Evolutionary conservation across 2,113 vertebrate species (phyloP), one percentile per base, ranked within the genome.

Genomic region (Poecilia latipinna): DNA sequence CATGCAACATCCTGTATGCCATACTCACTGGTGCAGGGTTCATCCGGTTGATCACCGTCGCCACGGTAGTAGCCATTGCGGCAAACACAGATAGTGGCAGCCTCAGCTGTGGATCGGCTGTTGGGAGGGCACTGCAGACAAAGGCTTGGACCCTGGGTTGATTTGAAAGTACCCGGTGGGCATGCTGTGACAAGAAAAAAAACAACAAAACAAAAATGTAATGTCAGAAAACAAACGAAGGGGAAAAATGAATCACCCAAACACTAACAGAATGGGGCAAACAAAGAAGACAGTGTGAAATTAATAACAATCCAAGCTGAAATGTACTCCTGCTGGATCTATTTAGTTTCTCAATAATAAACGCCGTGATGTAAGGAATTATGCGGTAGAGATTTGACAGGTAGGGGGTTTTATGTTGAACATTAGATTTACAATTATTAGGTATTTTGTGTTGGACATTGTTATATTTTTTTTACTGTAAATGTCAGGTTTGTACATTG

Each of bases 1-100:
- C 12, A 29, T 66, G 42, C 29, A 22, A 28, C 71, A 61, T 70
- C 33, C 28, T 78, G 48, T 54, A 19, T 0, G 1, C 61, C 19
- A n/a, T 33, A 97, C 98, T 99, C 91, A 99, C 98, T 99, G 72
- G 98, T 99, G 88, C 98, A 99, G 61, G 97, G 95, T 35, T 96
- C 94, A 35, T 98, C 94, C 0, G 97, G 96, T 0, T 91, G 96
- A 86, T 98, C 98, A 22, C 93, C 94, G 35, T 98, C 97, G 0
- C 96, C 97, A 1, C 98, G 93, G 89, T 99, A 98, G 89, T 97
- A 99, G 42, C 98, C 98, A 0, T 97, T 99, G 83, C 98, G 96
- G 88, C 98, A 99, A 39, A 94, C 94, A 15, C 98, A 99, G 90
- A 98, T 79, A 37, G 96, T 95, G 0, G 98, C 96, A 0, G 96